Percentiles rank a stretch among this genome's conserved stretches.
These are phyloP conservation scores for Cebidichthys violaceus DNA, from an alignment of 2,113 vertebrate species.

Conservation along the genomic window DNA sequence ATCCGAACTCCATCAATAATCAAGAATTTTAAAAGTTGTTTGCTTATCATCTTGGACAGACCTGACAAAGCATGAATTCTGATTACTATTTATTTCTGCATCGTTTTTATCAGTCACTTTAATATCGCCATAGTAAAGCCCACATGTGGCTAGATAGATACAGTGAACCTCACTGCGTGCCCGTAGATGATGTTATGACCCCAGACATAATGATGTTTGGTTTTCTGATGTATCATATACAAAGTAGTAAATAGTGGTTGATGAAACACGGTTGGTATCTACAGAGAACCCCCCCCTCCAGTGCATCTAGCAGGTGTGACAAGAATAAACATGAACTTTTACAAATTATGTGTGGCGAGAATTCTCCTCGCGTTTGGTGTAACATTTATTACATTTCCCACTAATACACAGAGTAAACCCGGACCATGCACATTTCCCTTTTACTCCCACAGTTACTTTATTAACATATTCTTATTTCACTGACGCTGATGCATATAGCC, in stretches of 20 bases:
- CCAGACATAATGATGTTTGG: not conserved
- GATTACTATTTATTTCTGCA: too few species aligned
- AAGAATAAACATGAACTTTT: too few species aligned
- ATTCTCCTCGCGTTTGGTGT: not conserved
- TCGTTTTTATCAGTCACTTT: too few species aligned
- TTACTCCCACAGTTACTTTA: not conserved
- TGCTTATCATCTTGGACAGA: too few species aligned
- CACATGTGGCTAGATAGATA: too few species aligned
- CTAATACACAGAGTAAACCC: not conserved
- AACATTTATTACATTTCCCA: not conserved
- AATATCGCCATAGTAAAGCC: too few species aligned
- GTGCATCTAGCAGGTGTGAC: not conserved
- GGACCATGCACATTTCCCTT: not conserved
- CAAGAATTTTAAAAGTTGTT: too few species aligned
- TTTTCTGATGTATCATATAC: not conserved
- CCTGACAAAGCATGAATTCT: too few species aligned
- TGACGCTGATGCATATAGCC: not conserved
- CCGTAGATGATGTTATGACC: too few species aligned
- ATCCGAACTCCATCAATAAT: too few species aligned
- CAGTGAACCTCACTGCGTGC: too few species aligned
- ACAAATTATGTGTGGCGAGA: not conserved
- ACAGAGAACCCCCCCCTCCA: not conserved
- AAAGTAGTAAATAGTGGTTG: not conserved
- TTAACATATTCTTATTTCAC: too few species aligned
- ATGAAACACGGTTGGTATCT: not conserved